phyloP scores from a whole-genome alignment of 2,113 vertebrate species.

The Pedetes capensis region DNA sequence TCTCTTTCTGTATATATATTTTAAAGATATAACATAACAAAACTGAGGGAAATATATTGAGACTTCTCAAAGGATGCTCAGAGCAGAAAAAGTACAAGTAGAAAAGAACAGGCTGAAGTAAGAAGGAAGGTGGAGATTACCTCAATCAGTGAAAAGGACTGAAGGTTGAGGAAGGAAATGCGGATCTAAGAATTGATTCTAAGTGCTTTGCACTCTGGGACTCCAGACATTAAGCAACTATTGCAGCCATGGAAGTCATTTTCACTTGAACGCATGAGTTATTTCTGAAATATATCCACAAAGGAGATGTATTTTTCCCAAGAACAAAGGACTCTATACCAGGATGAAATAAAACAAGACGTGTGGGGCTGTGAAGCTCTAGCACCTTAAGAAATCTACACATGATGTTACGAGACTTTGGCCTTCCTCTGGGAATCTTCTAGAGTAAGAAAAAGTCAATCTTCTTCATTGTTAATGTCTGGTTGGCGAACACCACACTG shows the following conservation, averaged over 20 bases:
- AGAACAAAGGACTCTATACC: neutral
- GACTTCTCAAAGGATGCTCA: neutral
- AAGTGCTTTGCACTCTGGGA: neutral
- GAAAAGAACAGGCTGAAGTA: neutral
- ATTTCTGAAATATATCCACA: constrained; percentile 14
- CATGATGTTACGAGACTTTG: neutral
- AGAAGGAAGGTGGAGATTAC: neutral
- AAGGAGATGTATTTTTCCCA: neutral
- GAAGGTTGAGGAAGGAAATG: neutral
- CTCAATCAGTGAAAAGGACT: neutral
- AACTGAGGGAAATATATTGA: neutral
- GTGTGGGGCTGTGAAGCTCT: neutral
- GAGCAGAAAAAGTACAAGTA: neutral
- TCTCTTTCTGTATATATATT: neutral
- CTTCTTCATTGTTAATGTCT: neutral
- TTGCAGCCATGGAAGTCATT: neutral
- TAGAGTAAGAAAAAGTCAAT: neutral
- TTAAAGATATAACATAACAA: neutral
- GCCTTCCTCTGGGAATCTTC: neutral
- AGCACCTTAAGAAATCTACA: neutral
- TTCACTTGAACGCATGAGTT: neutral
- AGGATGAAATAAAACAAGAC: neutral
- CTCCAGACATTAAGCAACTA: neutral
- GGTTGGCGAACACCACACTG: neutral
- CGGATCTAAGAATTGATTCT: neutral